A percentile compares a stretch with the other conserved stretches of the same genome.
phyloP scores from a whole-genome alignment of 2,797 vertebrate species.

The Gorsachius magnificus region DNA sequence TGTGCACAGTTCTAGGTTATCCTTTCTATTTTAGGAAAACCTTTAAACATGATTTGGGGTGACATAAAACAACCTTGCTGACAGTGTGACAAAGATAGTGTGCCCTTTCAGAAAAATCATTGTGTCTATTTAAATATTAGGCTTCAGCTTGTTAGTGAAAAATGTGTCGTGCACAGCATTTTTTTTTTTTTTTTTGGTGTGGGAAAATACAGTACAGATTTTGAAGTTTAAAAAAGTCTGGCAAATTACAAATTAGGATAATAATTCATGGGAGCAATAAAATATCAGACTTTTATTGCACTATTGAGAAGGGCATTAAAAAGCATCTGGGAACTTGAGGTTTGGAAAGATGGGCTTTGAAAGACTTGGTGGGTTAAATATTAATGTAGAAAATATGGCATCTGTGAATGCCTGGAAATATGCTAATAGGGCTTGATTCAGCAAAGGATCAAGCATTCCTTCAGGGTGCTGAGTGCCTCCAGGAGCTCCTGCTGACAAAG shows the following conservation, averaged over 20 bases:
- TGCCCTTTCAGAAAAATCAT: constrained; percentile 44
- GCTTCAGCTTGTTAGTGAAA: constrained; percentile 65
- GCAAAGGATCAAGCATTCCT: not conserved
- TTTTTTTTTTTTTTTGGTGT: constrained; percentile 38
- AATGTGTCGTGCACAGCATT: constrained; percentile 43
- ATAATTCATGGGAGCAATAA: constrained; percentile 81
- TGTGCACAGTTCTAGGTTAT: constrained; percentile 19
- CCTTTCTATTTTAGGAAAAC: constrained; percentile 57
- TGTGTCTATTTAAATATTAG: constrained; percentile 70
- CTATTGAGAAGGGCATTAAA: constrained; percentile 80
- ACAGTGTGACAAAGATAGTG: constrained; percentile 45
- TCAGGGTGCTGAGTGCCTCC: constrained; percentile 17
- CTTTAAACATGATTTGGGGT: constrained; percentile 39
- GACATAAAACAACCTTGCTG: constrained; percentile 46
- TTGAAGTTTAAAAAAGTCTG: constrained; percentile 76
- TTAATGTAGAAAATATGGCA: constrained; percentile 81
- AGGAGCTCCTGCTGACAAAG: constrained; percentile 12
- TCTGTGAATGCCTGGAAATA: constrained; percentile 71
- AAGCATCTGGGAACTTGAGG: constrained; percentile 75
- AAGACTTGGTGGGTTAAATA: constrained; percentile 79
- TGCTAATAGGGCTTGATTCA: constrained; percentile 42
- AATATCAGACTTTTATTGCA: constrained; percentile 79
- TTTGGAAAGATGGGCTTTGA: constrained; percentile 73
- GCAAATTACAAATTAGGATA: constrained; percentile 78
- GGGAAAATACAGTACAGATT: constrained; percentile 74